Conservation (phyloP, 2,797 vertebrate species). For the Chelidonichthys spinosus region DNA sequence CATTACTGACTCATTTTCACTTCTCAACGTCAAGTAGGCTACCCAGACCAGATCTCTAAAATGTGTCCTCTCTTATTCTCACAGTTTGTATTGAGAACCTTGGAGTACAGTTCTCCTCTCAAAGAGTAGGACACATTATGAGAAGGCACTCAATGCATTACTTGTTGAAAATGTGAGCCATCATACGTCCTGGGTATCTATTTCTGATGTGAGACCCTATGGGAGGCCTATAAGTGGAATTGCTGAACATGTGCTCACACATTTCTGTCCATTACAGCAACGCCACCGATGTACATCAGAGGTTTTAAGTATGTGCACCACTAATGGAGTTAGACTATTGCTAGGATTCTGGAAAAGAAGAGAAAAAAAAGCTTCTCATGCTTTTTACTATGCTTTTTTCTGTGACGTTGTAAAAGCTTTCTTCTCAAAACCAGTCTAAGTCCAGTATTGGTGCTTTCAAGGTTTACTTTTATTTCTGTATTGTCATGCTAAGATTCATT, state of each 20-base stretch:
- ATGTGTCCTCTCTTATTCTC: constrained; percentile 42
- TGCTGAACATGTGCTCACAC: constrained; percentile 24
- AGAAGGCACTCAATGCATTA: constrained; percentile 50
- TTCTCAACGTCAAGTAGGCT: constrained; percentile 47
- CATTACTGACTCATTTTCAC: constrained; percentile 59
- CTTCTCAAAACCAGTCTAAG: constrained; percentile 12
- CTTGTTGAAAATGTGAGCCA: constrained; percentile 52
- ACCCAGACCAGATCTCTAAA: constrained; percentile 29
- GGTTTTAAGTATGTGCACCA: constrained; percentile 23
- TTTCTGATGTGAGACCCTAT: constrained; percentile 47
- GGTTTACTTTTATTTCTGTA: neutral
- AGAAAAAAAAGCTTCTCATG: neutral
- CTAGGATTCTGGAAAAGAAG: constrained; percentile 12
- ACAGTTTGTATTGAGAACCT: constrained; percentile 26
- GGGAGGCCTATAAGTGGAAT: constrained; percentile 42
- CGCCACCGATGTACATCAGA: neutral
- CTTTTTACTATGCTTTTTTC: constrained; percentile 16
- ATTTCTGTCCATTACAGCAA: constrained; percentile 26
- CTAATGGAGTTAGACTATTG: constrained; percentile 47
- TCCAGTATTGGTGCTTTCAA: neutral
- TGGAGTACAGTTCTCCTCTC: constrained; percentile 51
- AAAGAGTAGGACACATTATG: constrained; percentile 33
- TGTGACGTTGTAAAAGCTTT: constrained; percentile 1
- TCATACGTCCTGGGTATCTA: constrained; percentile 34
- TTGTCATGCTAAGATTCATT: neutral